These are phyloP conservation scores for Papilio polytes DNA, from an alignment of 1,140 invertebrate species.

Conservation along the genomic window DNA sequence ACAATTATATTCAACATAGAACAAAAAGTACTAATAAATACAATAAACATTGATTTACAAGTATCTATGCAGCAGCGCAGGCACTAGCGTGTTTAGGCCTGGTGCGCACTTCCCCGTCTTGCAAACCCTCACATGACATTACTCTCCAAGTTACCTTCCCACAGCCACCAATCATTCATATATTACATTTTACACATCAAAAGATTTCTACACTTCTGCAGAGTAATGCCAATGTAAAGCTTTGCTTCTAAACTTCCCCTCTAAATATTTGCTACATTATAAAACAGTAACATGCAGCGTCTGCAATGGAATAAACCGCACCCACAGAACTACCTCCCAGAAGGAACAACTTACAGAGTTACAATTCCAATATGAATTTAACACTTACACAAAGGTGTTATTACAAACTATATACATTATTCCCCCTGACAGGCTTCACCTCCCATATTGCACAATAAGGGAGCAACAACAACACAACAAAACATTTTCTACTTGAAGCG, in stretches of 20 bases:
- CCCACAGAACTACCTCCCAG: conserved; percentile 48
- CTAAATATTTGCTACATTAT: conserved; percentile 70
- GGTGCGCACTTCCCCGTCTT: conserved; percentile 40
- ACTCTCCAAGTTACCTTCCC: conserved; percentile 5
- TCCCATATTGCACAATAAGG: conserved; percentile 59
- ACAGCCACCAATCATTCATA: conserved; percentile 4
- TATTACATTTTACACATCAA: conserved; percentile 13
- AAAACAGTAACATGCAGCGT: conserved; percentile 75
- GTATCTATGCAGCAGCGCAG: conserved; percentile 50
- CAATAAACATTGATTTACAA: conserved; percentile 75
- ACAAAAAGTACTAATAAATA: conserved; percentile 73
- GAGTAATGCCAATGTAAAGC: conserved; percentile 31
- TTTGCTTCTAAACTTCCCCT: conserved; percentile 43
- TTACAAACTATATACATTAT: conserved; percentile 44
- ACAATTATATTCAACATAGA: conserved; percentile 68
- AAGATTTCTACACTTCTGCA: conserved; percentile 13
- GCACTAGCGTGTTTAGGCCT: conserved; percentile 47
- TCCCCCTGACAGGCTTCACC: conserved; percentile 49
- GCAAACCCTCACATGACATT: neutral
- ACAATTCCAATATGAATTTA: conserved; percentile 50
- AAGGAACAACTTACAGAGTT: conserved; percentile 47
- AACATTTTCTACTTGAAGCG: conserved; percentile 74
- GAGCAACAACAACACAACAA: conserved; percentile 71
- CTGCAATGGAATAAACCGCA: conserved; percentile 51
- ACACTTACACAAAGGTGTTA: conserved; percentile 50